Evolutionary conservation across 2,113 vertebrate species (phyloP), one percentile per base, ranked within the genome.

Genomic region (Odontesthes bonariensis): DNA sequence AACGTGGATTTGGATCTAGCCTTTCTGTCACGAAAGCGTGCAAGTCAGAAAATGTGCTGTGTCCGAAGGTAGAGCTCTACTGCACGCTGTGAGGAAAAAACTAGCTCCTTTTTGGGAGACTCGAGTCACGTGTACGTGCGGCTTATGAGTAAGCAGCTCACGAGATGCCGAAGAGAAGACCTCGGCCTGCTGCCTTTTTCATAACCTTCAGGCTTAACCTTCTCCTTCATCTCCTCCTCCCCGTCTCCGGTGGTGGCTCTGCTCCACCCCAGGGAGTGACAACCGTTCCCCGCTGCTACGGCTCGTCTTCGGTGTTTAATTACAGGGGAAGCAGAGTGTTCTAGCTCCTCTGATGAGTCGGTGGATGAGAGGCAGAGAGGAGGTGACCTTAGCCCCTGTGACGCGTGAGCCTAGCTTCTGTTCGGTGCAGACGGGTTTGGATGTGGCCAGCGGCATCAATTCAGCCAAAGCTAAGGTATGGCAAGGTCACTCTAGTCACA

Each of bases 301-400:
- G 54, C 87, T 88, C 86, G 74, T 87, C 80, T 66, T 72, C 53
- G 51, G 73, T 89, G 88, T 89, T 93, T 95, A 94, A 94, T 95
- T 95, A 94, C 87, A 88, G 82, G 67, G 81, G 87, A 89, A 80
- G 88, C 87, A 82, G 88, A 91, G 86, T 84, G 73, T 85, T 85
- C 79, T 75, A 80, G 70, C 75, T 87, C 82, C 80, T 73, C 58
- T 49, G 87, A 84, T 73, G 73, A 65, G 59, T 68, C 64, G 61
- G 46, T 51, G 60, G 69, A 78, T 78, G 85, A 85, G 85, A 82
- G 82, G 82, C 66, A 56, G 66, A 58, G 53, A 63, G 54, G 76
- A 81, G 81, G 69, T 69, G 79, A 83, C 83, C 85, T 69, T 65
- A 67, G 70, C 65, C 73, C 10, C 52, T 5, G 46, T 4, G 12